Evolutionary conservation across 2,888 invertebrate genomes (phyloP).

Genomic region (Drosophila antonietae): DNA sequence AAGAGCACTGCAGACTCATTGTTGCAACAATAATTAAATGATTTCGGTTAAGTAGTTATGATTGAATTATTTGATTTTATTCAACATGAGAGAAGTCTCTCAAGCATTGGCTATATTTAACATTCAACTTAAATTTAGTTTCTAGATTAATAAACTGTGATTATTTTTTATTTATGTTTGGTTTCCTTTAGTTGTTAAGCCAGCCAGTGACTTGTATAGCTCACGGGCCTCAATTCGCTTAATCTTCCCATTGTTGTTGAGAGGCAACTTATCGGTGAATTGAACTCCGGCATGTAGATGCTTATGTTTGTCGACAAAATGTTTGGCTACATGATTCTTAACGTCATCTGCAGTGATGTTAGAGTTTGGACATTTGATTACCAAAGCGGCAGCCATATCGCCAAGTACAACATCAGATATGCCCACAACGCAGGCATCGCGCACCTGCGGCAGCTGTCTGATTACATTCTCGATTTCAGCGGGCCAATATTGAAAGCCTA

Average conservation of each 20-base stretch:
- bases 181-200: not conserved
- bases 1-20: no score
- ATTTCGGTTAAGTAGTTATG: not conserved
- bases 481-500: conserved; percentile 65
- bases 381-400: conserved; percentile 56
- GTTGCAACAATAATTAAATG: no score
- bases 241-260: conserved; percentile 72
- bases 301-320: conserved; percentile 36
- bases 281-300: conserved; percentile 71
- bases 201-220: conserved; percentile 41
- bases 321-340: conserved; percentile 53
- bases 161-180: conserved; percentile 2
- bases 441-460: conserved; percentile 64
- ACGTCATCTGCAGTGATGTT: conserved; percentile 46
- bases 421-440: conserved; percentile 69
- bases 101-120: no score
- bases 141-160: not conserved
- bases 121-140: no score
- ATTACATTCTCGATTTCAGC: conserved; percentile 75
- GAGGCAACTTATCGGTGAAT: conserved; percentile 71
- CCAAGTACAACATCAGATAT: conserved; percentile 46
- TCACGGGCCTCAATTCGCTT: conserved; percentile 58
- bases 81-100: no score
- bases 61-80: not conserved
- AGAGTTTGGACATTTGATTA: conserved; percentile 26